These are phyloP conservation scores for Eilema depressum DNA, from an alignment of 2,888 invertebrate species.

Conservation along the genomic window DNA sequence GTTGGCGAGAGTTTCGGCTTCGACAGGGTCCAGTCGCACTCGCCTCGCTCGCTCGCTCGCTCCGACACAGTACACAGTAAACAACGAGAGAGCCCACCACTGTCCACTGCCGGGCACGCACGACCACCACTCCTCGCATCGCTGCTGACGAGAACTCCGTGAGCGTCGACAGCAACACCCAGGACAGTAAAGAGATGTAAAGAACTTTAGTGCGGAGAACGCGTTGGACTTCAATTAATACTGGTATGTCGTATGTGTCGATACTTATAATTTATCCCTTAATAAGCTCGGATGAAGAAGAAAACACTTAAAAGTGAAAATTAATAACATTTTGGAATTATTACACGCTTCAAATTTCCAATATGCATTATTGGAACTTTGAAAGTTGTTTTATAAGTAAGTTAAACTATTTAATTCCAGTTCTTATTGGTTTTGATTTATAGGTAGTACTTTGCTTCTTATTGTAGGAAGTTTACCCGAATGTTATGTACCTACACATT, in stretches of 20 bases:
- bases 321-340: neutral
- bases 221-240: neutral
- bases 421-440: too few relatives aligned
- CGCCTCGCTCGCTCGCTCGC: conserved; percentile 19
- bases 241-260: conserved; percentile 11
- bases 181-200: neutral
- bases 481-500: too few relatives aligned
- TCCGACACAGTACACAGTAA: conserved; percentile 10
- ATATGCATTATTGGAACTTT: too few relatives aligned
- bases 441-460: too few relatives aligned
- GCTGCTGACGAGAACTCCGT: neutral
- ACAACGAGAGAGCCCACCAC: neutral
- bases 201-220: neutral
- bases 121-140: neutral
- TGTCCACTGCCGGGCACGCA: neutral
- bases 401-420: too few relatives aligned
- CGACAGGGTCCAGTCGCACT: conserved; percentile 40
- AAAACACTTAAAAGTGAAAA: neutral
- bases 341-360: too few relatives aligned
- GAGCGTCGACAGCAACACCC: neutral
- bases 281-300: neutral
- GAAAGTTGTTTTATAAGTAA: too few relatives aligned
- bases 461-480: too few relatives aligned
- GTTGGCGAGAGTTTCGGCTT: conserved; percentile 57
- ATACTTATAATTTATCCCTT: neutral